These are phyloP conservation scores for Motacilla alba DNA, from an alignment of 2,113 vertebrate genomes.

Conservation along the genomic window DNA sequence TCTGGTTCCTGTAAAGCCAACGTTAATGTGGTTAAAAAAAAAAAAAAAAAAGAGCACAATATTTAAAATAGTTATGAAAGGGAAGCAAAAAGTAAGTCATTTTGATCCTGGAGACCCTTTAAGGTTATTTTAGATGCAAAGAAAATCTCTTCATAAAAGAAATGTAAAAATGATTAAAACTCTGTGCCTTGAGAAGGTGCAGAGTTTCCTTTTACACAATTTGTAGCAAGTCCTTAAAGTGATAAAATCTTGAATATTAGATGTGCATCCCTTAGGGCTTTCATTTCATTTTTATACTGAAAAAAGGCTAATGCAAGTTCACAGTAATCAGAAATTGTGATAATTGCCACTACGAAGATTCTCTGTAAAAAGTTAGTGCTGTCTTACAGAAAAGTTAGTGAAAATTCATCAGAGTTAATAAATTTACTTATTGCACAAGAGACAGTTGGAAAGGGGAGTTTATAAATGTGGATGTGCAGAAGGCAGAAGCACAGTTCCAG, in stretches of 20 bases:
- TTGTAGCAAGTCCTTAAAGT: constrained; percentile 52
- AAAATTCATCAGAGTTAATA: constrained; percentile 37
- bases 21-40: background rate
- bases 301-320: constrained; percentile 52
- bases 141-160: constrained; percentile 55
- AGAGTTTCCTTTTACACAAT: constrained; percentile 57
- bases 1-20: background rate
- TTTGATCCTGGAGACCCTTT: constrained; percentile 48
- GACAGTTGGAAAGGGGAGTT: background rate
- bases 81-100: constrained; percentile 45
- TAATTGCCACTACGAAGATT: constrained; percentile 33
- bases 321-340: constrained; percentile 54
- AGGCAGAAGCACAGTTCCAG: background rate
- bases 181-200: constrained; percentile 40
- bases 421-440: constrained; percentile 12
- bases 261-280: constrained; percentile 54
- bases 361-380: background rate
- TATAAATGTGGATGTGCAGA: constrained; percentile 23
- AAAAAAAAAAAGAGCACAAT: background rate
- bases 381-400: constrained; percentile 12
- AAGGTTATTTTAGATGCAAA: constrained; percentile 56
- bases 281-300: constrained; percentile 53
- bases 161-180: constrained; percentile 61
- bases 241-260: constrained; percentile 59
- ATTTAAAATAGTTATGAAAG: constrained; percentile 41